Evolutionary conservation across 92 coral and sea anemone species (phyloP).

Genomic region (Paragorgia papillata): DNA sequence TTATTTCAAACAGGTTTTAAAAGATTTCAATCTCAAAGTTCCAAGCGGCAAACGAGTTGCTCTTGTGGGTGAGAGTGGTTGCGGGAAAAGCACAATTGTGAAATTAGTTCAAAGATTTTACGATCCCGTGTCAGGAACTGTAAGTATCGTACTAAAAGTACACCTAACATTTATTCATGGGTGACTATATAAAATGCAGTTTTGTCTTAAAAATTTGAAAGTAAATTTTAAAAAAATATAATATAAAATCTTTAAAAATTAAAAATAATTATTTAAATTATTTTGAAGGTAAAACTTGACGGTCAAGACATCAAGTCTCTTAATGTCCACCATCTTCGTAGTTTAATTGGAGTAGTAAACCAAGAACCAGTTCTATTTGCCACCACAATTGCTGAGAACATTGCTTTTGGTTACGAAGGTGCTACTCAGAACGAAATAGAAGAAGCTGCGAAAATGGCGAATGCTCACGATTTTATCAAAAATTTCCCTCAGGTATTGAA

Average conservation of each 20-base stretch:
- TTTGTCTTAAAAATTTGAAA: no score
- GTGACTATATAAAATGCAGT: no score
- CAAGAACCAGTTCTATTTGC: constrained; percentile 56
- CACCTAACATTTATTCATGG: no score
- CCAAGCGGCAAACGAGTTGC: constrained; percentile 23
- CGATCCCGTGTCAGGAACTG: constrained; percentile 18
- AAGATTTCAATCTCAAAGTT: constrained; percentile 20
- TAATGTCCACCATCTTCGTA: constrained; percentile 44
- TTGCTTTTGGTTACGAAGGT: constrained; percentile 48
- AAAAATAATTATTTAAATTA: not conserved
- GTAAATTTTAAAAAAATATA: no score
- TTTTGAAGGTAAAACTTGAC: constrained; percentile 35
- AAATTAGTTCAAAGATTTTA: constrained; percentile 32
- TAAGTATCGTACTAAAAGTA: not conserved
- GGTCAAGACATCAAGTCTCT: constrained; percentile 43
- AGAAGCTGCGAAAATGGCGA: constrained; percentile 57
- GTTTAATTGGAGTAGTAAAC: constrained; percentile 48
- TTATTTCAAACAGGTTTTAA: not conserved
- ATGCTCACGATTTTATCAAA: constrained; percentile 52
- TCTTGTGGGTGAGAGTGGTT: constrained; percentile 41
- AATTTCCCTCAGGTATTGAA: constrained; percentile 49
- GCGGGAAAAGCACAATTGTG: constrained; percentile 26
- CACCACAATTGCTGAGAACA: constrained; percentile 54
- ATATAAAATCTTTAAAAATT: no score
- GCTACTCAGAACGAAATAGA: constrained; percentile 51